Evolutionary conservation across 1,140 invertebrate genomes (phyloP), one percentile per base, ranked within the genome.

Genomic region (Pachypsylla venusta): DNA sequence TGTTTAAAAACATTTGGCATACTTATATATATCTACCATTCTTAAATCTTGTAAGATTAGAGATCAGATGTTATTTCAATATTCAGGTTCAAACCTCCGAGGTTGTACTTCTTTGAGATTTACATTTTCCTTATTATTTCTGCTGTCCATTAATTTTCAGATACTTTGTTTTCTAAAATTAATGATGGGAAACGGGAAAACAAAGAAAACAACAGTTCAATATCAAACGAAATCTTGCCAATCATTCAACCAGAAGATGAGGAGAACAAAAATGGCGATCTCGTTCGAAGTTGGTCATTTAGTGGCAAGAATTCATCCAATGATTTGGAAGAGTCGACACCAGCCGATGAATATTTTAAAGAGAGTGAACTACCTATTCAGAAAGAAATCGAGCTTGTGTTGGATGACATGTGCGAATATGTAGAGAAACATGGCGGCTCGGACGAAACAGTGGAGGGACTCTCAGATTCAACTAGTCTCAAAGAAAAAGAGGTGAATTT

Each of bases 271-370:
- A 59, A 58, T 16, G 57, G 25, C 13, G 64, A 66, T 35, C 42
- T 68, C 30, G 67, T 68, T 19, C 56, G 66, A 7, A 67, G 66
- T 27, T 65, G 64, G 64, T 67, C 67, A 19, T 68, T 65, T 56
- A 62, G 64, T 14, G 63, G 61, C 2, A 66, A 66, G 56, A 61
- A 62, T 25, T 48, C 42, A 14, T n/a, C 22, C n/a, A 55, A 54
- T 13, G 65, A 65, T 27, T 27, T 64, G 19, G 79, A 79, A 54
- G 68, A 75, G 1, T 79, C 78, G 2, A 73, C 77, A 22, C 69
- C 77, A 0, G 79, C 79, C 1, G 79, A 81, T 59, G 79, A 81
- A 57, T 80, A 79, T 60, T 81, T 81, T 55, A 72, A 64, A 12
- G 63, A 59, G 5, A 59, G 59, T 42, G 57, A 59, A 22, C 54